Evolutionary conservation across 1,140 invertebrate species (phyloP).

Genomic region (Dolichoris vasculosae): DNA sequence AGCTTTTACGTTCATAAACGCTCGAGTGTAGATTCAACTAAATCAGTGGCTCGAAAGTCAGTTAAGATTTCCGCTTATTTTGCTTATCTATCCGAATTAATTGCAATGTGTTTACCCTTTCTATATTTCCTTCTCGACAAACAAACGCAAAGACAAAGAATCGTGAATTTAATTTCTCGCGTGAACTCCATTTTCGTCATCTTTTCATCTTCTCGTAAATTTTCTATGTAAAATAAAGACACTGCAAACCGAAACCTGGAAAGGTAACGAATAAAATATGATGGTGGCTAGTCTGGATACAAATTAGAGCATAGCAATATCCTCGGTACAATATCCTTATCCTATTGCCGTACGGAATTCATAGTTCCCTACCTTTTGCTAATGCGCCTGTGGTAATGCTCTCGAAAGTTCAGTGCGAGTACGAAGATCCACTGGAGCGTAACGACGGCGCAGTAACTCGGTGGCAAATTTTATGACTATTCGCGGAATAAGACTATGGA

Average conservation of each 20-base stretch:
- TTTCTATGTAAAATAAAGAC: not conserved
- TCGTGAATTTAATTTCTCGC: not conserved
- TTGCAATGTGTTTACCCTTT: not conserved
- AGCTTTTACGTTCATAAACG: not conserved
- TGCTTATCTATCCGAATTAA: not conserved
- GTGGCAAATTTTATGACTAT: conserved; percentile 32
- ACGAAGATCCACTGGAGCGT: not conserved
- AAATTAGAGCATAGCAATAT: not conserved
- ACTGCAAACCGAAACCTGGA: not conserved
- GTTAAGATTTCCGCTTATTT: not conserved
- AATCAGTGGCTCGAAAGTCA: not conserved
- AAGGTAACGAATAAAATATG: not conserved
- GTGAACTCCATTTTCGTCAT: no score
- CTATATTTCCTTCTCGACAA: not conserved
- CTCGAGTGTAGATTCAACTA: not conserved
- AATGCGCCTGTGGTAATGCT: not conserved
- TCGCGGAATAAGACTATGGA: conserved; percentile 24
- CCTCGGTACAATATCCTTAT: not conserved
- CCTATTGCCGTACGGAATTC: not conserved
- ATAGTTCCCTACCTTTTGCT: not conserved
- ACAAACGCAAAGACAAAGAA: not conserved
- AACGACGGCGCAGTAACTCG: not conserved
- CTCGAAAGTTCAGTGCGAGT: conserved; percentile 1
- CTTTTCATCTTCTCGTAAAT: not conserved
- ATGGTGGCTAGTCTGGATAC: not conserved